These are phyloP conservation scores for Lymantria monacha DNA, from an alignment of 2,888 invertebrate species.

Conservation along the genomic window DNA sequence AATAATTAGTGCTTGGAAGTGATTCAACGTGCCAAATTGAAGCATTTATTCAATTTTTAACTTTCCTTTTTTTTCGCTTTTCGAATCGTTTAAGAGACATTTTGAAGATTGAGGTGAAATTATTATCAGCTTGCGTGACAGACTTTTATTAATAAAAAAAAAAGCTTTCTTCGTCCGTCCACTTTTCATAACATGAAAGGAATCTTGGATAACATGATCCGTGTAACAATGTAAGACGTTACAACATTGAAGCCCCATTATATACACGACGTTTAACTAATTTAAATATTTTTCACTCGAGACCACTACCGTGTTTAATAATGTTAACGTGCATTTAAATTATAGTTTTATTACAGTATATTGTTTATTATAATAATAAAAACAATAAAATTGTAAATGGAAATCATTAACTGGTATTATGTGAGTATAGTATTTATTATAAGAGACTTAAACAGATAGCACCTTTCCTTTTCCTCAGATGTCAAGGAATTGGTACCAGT, in stretches of 20 bases:
- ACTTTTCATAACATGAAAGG: slow-evolving; percentile 25
- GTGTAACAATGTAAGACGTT: slow-evolving; percentile 21
- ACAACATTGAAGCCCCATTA: slow-evolving; percentile 30
- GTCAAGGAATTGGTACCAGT: too few species aligned
- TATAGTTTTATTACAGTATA: slow-evolving; percentile 9
- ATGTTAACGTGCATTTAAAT: slow-evolving; percentile 14
- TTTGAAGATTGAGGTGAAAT: slow-evolving; percentile 67
- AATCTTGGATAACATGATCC: slow-evolving; percentile 12
- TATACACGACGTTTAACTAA: slow-evolving; percentile 17
- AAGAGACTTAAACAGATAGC: too few species aligned
- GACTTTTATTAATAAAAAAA: slow-evolving; percentile 36
- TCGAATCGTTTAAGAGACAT: slow-evolving; percentile 54
- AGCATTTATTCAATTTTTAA: slow-evolving; percentile 40
- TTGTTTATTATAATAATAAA: neutral
- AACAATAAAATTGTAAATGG: neutral
- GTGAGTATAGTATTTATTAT: too few species aligned
- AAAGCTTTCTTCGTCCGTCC: slow-evolving; percentile 18
- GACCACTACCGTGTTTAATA: slow-evolving; percentile 12
- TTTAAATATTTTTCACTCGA: slow-evolving; percentile 26
- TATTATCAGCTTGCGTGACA: slow-evolving; percentile 56
- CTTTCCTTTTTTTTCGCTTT: slow-evolving; percentile 49
- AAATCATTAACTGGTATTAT: too few species aligned
- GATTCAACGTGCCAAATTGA: slow-evolving; percentile 6
- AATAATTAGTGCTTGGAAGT: too few species aligned
- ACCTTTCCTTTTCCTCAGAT: too few species aligned